phyloP scores from a whole-genome alignment of 2,113 vertebrate species.

The Daphoenositta chrysoptera region DNA sequence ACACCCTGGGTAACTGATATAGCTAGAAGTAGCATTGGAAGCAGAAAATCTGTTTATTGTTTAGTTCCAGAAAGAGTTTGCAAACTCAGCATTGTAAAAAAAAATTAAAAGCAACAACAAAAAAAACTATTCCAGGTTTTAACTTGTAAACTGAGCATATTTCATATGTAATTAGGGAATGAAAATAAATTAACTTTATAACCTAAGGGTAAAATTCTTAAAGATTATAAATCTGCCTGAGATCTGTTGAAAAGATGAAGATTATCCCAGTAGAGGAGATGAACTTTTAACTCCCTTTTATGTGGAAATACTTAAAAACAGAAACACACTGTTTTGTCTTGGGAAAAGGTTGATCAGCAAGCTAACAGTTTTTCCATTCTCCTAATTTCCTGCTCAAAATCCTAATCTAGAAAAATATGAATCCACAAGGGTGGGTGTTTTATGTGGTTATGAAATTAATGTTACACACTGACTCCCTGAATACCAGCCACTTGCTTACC shows the following conservation, averaged over 20 bases:
- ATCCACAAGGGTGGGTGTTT: not conserved
- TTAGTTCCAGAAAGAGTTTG: not conserved
- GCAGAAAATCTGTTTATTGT: not conserved
- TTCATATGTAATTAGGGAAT: not conserved
- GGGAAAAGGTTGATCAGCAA: not conserved
- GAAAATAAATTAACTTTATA: conserved; percentile 40
- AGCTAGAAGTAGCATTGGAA: not conserved
- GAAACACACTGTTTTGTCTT: not conserved
- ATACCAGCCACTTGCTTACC: not conserved
- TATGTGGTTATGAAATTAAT: not conserved
- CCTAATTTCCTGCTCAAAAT: not conserved
- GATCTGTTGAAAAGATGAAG: not conserved
- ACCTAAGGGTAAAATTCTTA: not conserved
- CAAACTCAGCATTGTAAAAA: not conserved
- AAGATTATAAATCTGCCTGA: not conserved
- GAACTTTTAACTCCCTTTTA: not conserved
- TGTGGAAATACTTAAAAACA: not conserved
- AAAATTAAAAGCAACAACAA: not conserved
- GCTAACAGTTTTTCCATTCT: not conserved
- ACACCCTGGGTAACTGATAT: not conserved
- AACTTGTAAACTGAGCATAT: not conserved
- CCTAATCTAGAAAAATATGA: not conserved
- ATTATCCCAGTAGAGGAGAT: not conserved
- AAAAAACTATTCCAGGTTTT: not conserved
- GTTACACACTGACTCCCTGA: not conserved